Evolutionary conservation across 2,113 vertebrate genomes (phyloP).

Genomic region (Sinocyclocheilus maitianheensis): DNA sequence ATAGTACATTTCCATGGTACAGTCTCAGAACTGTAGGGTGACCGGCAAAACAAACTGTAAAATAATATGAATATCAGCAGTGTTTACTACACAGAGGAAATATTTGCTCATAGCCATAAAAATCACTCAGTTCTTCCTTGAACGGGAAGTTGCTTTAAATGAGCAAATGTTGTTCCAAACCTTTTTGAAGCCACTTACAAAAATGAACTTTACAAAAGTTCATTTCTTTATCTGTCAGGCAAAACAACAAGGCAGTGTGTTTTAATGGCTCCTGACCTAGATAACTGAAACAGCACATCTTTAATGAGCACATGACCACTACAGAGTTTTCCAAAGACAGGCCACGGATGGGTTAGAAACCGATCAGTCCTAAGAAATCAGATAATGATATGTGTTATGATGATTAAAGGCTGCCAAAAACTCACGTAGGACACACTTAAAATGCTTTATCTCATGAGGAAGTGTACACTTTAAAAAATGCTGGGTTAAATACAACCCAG

Average conservation of each 20-base stretch:
- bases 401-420: background rate
- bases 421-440: background rate
- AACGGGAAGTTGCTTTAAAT: background rate
- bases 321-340: background rate
- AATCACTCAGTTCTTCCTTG: background rate
- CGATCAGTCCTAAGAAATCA: background rate
- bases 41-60: background rate
- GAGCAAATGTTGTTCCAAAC: background rate
- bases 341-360: background rate
- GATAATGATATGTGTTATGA: background rate
- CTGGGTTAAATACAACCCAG: too few relatives aligned
- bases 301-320: constrained; percentile 29
- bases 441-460: background rate
- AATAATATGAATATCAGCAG: too few relatives aligned
- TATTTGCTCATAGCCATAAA: background rate
- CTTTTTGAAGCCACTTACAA: background rate
- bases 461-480: background rate
- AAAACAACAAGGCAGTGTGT: background rate
- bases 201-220: background rate
- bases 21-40: background rate
- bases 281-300: constrained; percentile 9
- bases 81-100: too few relatives aligned
- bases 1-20: background rate
- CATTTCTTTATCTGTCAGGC: constrained; percentile 1
- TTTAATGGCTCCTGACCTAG: background rate